Conservation (phyloP, 2,888 invertebrate genomes). For the Habrosyne pyritoides region DNA sequence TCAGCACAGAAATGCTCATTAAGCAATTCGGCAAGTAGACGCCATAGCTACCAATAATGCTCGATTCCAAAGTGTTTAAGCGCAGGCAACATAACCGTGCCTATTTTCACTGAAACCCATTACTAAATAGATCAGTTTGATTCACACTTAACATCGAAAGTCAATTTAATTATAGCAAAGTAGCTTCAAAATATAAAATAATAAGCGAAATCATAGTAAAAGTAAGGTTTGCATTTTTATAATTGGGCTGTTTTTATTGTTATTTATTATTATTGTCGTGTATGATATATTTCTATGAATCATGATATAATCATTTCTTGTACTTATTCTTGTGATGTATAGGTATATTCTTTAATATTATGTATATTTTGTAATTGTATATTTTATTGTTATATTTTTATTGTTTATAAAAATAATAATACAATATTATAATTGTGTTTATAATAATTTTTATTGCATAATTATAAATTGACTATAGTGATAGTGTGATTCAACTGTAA, state of each 20-base stretch:
- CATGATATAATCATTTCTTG: slow-evolving; percentile 38
- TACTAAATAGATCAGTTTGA: slow-evolving; percentile 40
- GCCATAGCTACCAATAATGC: slow-evolving; percentile 19
- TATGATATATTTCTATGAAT: slow-evolving; percentile 29
- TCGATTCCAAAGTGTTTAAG: slow-evolving; percentile 23
- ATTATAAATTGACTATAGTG: slow-evolving; percentile 48
- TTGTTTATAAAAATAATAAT: slow-evolving; percentile 5
- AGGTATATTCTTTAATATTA: slow-evolving; percentile 38
- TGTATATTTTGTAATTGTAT: slow-evolving; percentile 31
- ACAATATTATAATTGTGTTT: too few relatives aligned
- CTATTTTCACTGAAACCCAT: slow-evolving; percentile 16
- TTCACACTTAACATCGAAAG: slow-evolving; percentile 53
- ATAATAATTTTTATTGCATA: slow-evolving; percentile 16
- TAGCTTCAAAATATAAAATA: background rate
- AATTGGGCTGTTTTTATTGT: slow-evolving; percentile 40
- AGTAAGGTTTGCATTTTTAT: background rate
- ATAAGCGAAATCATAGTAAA: background rate
- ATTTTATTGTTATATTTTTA: slow-evolving; percentile 16
- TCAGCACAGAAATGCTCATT: slow-evolving; percentile 87
- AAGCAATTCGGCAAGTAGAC: slow-evolving; percentile 71
- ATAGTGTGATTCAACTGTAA: slow-evolving; percentile 65
- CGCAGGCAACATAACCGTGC: slow-evolving; percentile 2
- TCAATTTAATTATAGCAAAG: slow-evolving; percentile 34
- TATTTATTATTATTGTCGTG: slow-evolving; percentile 40
- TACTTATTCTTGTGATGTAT: slow-evolving; percentile 62